A percentile compares a stretch with the other conserved stretches of the same genome.
These are phyloP conservation scores for Sarcophaga peregrina DNA, from an alignment of 1,140 invertebrate species.

Conservation along the genomic window DNA sequence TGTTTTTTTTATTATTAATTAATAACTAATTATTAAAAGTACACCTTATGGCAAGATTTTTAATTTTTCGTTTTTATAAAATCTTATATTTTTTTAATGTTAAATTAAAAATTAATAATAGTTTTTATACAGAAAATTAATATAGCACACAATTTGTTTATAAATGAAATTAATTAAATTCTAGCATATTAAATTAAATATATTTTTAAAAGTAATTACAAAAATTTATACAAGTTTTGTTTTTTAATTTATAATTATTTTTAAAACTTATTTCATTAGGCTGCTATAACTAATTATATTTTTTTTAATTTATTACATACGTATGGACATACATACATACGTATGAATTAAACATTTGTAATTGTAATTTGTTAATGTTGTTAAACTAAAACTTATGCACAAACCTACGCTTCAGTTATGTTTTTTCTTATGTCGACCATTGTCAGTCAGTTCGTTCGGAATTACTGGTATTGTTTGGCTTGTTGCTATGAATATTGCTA, in stretches of 20 bases:
- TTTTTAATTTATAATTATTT: not conserved
- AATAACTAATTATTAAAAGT: conserved; percentile 12
- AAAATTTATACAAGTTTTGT: not conserved
- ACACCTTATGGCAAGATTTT: conserved; percentile 49
- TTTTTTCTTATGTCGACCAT: not conserved
- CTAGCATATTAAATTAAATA: not conserved
- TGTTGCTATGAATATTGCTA: conserved; percentile 43
- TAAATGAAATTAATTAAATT: not conserved
- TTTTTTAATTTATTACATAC: not conserved
- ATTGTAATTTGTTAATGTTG: conserved; percentile 23
- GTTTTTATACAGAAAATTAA: conserved; percentile 45
- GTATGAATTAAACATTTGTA: conserved; percentile 1
- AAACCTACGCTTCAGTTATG: conserved; percentile 21
- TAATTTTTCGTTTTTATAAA: conserved; percentile 22
- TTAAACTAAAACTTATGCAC: conserved; percentile 34
- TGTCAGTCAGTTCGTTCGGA: not conserved
- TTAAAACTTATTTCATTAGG: not conserved
- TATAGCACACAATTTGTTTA: conserved; percentile 52
- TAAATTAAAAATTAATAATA: not conserved
- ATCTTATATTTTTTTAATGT: conserved; percentile 16
- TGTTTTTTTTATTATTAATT: too few relatives aligned
- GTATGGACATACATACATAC: too few relatives aligned
- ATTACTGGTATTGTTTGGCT: conserved; percentile 28
- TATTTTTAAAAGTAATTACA: not conserved
- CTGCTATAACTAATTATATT: not conserved